Evolutionary conservation across 2,113 vertebrate genomes (phyloP), one percentile per base, ranked within the genome.

Genomic region (Cathartes aura): DNA sequence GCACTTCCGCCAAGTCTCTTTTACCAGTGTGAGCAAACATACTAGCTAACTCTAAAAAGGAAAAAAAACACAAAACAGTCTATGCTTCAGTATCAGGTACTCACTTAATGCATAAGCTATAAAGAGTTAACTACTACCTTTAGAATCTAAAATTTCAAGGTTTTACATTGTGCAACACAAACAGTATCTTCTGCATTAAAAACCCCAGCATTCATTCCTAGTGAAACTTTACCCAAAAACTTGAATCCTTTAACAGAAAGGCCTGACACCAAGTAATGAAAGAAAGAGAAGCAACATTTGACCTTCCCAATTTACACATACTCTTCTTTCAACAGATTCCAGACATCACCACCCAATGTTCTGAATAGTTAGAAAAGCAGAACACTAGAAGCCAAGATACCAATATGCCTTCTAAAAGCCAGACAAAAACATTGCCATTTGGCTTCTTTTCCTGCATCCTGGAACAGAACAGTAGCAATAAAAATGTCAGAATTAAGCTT

Each of bases 401-500:
- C 74, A 60, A 42, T 38, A 85, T 18, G 27, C 14, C 48, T 89
- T 68, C 63, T 86, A 76, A 95, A 94, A 83, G 24, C 36, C 82
- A 86, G 66, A 73, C 79, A 96, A 79, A 91, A 90, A 11, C 34
- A 83, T 53, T 90, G 76, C 48, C n/a, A 80, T 76, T 93, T 93
- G 45, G 58, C 55, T 89, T 56, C 48, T 86, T 76, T 82, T 90
- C 40, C 45, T 48, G 8, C 67, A 58, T 60, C 2, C 0, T 76
- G 67, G 43, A 85, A 82, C 52, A 52, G n/a, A 88, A 68, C 6
- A 60, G 21, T 9, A 89, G 45, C 30, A 88, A 52, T 76, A 76
- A 76, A 86, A 89, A 68, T 45, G 15, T n/a, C 53, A 90, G 66
- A 92, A 88, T 72, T 64, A 48, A 86, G 36, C 17, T 59, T 75